Evolutionary conservation across 2,888 invertebrate species (phyloP), one percentile per base, ranked within the genome.

Genomic region (Resseliella maxima): DNA sequence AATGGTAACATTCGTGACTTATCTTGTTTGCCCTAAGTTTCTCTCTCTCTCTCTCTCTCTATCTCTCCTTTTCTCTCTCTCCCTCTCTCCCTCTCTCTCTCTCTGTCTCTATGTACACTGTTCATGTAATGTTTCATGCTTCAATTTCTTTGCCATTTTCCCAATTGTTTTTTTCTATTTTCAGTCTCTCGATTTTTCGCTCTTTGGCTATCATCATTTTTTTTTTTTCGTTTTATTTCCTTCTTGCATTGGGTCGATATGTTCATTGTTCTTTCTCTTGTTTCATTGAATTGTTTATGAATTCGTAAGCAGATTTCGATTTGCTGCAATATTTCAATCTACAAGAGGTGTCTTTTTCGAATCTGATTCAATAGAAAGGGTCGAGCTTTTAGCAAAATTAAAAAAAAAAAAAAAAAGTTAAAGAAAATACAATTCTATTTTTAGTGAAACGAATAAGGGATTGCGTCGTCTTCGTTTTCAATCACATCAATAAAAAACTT

Each of bases 251-350:
- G 12, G 5, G 5, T 59, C 59, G n/a, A 24, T 59, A 2, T 24
- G 24, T 3, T 24, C 24, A 24, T 50, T n/a, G 24, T 27, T 59
- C 27, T 59, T 27, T 27, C 6, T 18, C 50, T 50, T 21, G 59
- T 27, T 59, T n/a, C 27, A 8, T 27, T 10, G 3, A 2, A 24
- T 8, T 59, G 31, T 72, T 12, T 72, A 72, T 72, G 5, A 72
- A 72, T 72, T 72, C 72, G 72, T 72, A 72, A 72, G 72, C 72
- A 2, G 31, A 72, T 72, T 72, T 72, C 72, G 35, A 72, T 31
- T n/a, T 72, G 72, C 31, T 72, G 72, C 72, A 31, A 72, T 72
- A 72, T 72, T 72, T 12, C n/a, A 72, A 72, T 72, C 72, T 72
- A 35, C 31, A 15, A 72, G 72, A 35, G 31, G 72, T 31, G 31